phyloP scores from a whole-genome alignment of 2,888 invertebrate genomes.

The Fragum whitleyi region DNA sequence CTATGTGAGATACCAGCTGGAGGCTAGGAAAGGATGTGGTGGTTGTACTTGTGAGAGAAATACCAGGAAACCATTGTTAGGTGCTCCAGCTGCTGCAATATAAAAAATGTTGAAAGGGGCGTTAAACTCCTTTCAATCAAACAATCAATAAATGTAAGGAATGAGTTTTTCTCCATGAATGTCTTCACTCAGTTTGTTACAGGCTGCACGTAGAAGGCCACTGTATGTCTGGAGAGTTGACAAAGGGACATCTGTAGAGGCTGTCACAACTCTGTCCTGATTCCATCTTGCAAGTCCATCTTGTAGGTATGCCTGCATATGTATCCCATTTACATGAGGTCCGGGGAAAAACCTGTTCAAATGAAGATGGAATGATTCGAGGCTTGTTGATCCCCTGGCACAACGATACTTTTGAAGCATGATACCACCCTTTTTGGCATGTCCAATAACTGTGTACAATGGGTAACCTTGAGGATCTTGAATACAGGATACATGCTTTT shows the following conservation, averaged over 20 bases:
- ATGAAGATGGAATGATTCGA: constrained; percentile 72
- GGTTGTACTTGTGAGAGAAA: no score
- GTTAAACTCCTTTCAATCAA: no score
- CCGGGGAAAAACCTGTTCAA: constrained; percentile 70
- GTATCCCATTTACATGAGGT: constrained; percentile 42
- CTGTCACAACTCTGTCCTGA: constrained; percentile 44
- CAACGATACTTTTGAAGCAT: constrained; percentile 65
- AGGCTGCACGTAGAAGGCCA: constrained; percentile 30
- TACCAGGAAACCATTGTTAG: no score
- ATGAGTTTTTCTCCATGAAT: constrained; percentile 36
- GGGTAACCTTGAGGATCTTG: constrained; percentile 69
- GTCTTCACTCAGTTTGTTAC: constrained; percentile 33
- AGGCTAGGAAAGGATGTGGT: no score
- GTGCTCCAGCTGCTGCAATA: no score
- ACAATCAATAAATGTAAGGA: no score
- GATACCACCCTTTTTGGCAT: constrained; percentile 65
- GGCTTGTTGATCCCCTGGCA: constrained; percentile 70
- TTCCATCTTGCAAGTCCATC: constrained; percentile 63
- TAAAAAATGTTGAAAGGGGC: no score
- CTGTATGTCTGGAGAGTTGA: constrained; percentile 29
- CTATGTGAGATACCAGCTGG: no score
- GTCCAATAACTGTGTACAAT: no score
- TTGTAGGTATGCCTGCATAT: constrained; percentile 61
- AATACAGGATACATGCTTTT: constrained; percentile 61
- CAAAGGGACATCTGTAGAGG: background rate